A percentile compares a stretch with the other conserved stretches of the same genome.
These are phyloP conservation scores for Diorhabda sublineata DNA, from an alignment of 1,140 invertebrate genomes.

Conservation along the genomic window DNA sequence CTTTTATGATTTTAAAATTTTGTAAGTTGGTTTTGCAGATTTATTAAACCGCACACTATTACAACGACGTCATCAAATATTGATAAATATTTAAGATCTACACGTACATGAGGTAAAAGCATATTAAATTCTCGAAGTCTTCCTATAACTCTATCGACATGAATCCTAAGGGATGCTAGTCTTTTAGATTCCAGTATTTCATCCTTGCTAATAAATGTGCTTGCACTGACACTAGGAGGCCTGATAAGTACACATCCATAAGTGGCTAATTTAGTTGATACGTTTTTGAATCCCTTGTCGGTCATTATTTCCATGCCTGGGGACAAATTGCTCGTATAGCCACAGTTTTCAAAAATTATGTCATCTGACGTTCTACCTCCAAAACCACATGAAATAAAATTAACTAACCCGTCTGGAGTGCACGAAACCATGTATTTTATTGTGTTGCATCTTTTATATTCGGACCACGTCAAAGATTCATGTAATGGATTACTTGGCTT, in stretches of 20 bases:
- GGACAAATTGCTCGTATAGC: not conserved
- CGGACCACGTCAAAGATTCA: conserved; percentile 11
- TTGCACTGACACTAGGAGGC: not conserved
- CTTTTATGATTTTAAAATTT: too few species aligned
- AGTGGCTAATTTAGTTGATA: not conserved
- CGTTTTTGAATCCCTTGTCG: conserved; percentile 5
- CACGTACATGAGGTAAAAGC: conserved; percentile 10
- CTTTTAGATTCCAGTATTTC: conserved; percentile 36
- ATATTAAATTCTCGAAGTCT: conserved; percentile 39
- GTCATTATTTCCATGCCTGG: conserved; percentile 5
- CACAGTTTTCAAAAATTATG: not conserved
- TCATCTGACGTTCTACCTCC: conserved; percentile 7
- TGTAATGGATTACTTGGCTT: not conserved
- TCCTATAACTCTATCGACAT: conserved; percentile 44
- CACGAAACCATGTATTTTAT: conserved; percentile 13
- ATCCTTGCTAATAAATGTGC: conserved; percentile 22
- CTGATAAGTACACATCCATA: not conserved
- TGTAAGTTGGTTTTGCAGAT: conserved; percentile 14
- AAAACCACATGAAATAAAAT: conserved; percentile 13
- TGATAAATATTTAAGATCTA: conserved; percentile 5
- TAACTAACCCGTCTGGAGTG: not conserved
- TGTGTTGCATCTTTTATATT: conserved; percentile 17
- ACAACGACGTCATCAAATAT: conserved; percentile 4
- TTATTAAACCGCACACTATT: conserved; percentile 17
- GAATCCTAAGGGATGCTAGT: conserved; percentile 43